Evolutionary conservation across 2,797 vertebrate genomes (phyloP), one percentile per base, ranked within the genome.

Genomic region (Coregonus sp.): DNA sequence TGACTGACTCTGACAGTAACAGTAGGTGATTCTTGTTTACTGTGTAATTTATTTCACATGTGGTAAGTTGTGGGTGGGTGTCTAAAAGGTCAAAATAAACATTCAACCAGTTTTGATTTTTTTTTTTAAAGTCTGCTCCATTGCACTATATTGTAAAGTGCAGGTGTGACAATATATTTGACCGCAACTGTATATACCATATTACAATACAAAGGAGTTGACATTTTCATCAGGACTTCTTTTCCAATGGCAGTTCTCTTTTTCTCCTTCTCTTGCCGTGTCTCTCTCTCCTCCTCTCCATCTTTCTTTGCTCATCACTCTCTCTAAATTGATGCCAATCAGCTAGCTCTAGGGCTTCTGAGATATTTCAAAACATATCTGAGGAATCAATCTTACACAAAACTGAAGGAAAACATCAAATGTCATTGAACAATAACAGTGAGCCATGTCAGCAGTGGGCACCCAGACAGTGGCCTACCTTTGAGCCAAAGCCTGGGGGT

Each of bases 391-490:
- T 92, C 89, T 94, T 92, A 94, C 92, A 92, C 91, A 88, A 93
- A 94, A 95, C 93, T 88, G 93, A 94, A 94, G 91, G 92, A 92
- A 94, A 92, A 88, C 89, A 90, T 91, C 89, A 91, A 94, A 95
- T 95, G 93, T 94, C 93, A 95, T 92, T 94, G 93, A 94, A 91
- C 93, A 95, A 94, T 94, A 90, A 93, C 91, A 89, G 92, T 92
- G 85, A 86, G 78, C 86, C 90, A 91, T 90, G 90, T 92, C n/a
- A 59, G 56, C 56, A n/a, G 15, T 18, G 15, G 15, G 56, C 56
- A 59, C 7, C 56, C 18, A 5, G 16, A 18, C 92, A 92, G 88
- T 83, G 84, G 77, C 93, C 91, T 94, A 95, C 93, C 94, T 95
- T 93, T 94, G 92, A 93, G 94, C 90, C 89, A 92, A 84, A 88